phyloP scores from a whole-genome alignment of 2,113 vertebrate genomes.

The Entomyzon cyanotis region DNA sequence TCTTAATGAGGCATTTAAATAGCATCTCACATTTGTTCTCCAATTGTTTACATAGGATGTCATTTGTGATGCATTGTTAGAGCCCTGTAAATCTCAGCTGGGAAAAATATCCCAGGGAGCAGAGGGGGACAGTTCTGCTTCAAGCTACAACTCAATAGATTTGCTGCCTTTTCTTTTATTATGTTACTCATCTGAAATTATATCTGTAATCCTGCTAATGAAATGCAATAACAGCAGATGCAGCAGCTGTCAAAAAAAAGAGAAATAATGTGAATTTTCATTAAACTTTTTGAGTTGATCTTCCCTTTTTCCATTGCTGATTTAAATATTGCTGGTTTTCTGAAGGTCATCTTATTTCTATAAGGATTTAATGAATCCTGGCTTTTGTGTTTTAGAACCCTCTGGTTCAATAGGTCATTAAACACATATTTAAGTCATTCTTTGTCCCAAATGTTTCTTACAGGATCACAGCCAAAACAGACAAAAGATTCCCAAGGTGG shows the following conservation, averaged over 20 bases:
- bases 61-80: constrained; percentile 42
- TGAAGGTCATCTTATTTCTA: neutral
- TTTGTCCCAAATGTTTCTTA: constrained; percentile 1
- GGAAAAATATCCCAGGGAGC: constrained; percentile 27
- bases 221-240: constrained; percentile 39
- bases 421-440: neutral
- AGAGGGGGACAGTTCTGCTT: neutral
- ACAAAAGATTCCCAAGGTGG: constrained; percentile 19
- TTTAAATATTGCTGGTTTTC: neutral
- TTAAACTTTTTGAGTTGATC: neutral
- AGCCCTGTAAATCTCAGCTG: constrained; percentile 35
- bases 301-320: neutral
- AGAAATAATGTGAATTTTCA: neutral
- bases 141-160: constrained; percentile 12
- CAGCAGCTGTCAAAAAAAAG: neutral
- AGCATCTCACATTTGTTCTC: constrained; percentile 33
- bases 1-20: constrained; percentile 51
- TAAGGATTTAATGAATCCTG: neutral
- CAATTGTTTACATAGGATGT: constrained; percentile 36
- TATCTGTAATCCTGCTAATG: constrained; percentile 34
- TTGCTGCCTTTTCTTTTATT: constrained; percentile 26
- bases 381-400: neutral
- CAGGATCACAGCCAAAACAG: neutral
- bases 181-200: constrained; percentile 15
- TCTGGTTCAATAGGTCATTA: constrained; percentile 43